A percentile compares a stretch with the other conserved stretches of the same genome.
Conservation (phyloP, 2,797 vertebrate genomes). For the Columba guinea region DNA sequence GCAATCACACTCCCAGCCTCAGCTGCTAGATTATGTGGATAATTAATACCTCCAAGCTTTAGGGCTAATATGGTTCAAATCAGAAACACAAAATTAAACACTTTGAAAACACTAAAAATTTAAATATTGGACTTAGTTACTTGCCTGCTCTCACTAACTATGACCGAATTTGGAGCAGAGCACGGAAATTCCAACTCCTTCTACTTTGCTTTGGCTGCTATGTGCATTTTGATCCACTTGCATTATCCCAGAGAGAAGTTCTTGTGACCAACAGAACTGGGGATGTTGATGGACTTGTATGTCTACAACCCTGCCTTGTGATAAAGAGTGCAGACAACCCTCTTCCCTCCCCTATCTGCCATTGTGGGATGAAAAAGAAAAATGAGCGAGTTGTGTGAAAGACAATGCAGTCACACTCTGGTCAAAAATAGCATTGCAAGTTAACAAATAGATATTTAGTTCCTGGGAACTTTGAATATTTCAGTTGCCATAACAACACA, state of each 20-base stretch:
- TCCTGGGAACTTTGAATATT: constrained; percentile 30
- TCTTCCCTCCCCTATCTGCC: neutral
- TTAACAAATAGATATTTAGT: neutral
- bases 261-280: neutral
- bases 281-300: neutral
- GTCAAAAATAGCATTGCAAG: neutral
- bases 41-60: neutral
- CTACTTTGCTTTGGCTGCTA: neutral
- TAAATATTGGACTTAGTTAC: neutral
- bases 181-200: neutral
- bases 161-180: neutral
- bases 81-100: neutral
- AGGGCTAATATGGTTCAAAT: neutral
- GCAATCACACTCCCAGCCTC: neutral
- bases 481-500: constrained; percentile 32
- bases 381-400: neutral
- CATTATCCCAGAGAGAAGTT: neutral
- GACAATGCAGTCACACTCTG: neutral
- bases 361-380: neutral
- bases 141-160: neutral
- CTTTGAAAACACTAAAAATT: neutral
- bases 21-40: neutral
- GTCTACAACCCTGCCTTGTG: neutral
- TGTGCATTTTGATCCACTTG: neutral
- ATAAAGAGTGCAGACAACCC: neutral